Conservation (phyloP, 2,888 invertebrate genomes). For the Schizotus pectinicornis region DNA sequence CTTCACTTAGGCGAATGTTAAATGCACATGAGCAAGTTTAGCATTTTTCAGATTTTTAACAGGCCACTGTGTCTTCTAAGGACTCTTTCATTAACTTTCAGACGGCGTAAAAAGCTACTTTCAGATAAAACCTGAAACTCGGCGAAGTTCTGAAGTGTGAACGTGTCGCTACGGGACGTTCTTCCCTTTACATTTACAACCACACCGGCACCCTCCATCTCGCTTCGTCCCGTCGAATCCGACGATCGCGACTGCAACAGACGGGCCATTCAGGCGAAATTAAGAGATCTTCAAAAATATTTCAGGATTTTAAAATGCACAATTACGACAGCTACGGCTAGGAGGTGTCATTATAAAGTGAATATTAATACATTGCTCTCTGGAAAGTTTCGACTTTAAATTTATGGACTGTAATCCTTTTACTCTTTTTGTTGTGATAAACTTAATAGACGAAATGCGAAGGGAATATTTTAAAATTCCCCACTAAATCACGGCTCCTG, state of each 20-base stretch:
- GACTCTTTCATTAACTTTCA: conserved; percentile 52
- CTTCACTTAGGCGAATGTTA: conserved; percentile 26
- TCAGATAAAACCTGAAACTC: conserved; percentile 46
- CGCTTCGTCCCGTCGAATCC: conserved; percentile 10
- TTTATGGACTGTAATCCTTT: conserved; percentile 33
- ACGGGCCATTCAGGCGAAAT: conserved; percentile 14
- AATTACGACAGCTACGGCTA: conserved; percentile 30
- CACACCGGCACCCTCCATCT: conserved; percentile 22
- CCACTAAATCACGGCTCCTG: background rate
- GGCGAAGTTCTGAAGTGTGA: conserved; percentile 47
- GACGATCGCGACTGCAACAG: conserved; percentile 2
- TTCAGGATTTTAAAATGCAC: conserved; percentile 33
- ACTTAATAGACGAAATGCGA: conserved; percentile 25
- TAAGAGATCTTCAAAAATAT: conserved; percentile 29
- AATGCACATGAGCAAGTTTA: conserved; percentile 38
- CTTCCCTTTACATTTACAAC: conserved; percentile 37
- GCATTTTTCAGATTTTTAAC: conserved; percentile 44
- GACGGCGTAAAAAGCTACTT: conserved; percentile 49
- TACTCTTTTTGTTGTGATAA: conserved; percentile 30
- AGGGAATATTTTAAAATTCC: conserved; percentile 20
- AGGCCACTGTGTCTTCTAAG: conserved; percentile 42
- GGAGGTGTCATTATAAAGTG: conserved; percentile 36
- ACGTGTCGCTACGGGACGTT: conserved; percentile 44
- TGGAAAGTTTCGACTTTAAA: conserved; percentile 28
- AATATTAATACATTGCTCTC: conserved; percentile 34